Evolutionary conservation across 37 sponge, comb jelly and placozoan genomes (phyloP).

Genomic region (Geodia barretti): DNA sequence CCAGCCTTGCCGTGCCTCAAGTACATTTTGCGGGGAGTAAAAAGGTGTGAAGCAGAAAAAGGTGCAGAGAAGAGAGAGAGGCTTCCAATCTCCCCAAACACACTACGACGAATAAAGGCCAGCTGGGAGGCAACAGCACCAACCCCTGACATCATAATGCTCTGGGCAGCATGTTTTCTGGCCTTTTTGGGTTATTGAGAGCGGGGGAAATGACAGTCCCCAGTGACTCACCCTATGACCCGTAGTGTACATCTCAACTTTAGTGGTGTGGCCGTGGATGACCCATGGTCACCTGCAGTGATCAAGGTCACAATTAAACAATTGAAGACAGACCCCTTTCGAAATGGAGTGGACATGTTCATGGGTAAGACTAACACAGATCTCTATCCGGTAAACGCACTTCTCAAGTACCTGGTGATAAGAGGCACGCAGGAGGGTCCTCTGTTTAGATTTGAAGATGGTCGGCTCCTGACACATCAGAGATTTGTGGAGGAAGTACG

Average conservation of each 20-base stretch:
- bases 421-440: conserved; percentile 1
- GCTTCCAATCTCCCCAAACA: conserved; percentile 3
- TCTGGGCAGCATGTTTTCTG: conserved; percentile 31
- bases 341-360: conserved; percentile 8
- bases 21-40: conserved; percentile 12
- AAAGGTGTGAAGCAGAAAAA: conserved; percentile 15
- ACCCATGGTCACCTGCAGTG: background rate
- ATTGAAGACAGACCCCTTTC: conserved; percentile 41
- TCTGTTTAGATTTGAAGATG: conserved; percentile 28
- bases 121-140: conserved; percentile 2
- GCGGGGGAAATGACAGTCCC: conserved; percentile 13
- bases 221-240: conserved; percentile 5
- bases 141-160: conserved; percentile 6
- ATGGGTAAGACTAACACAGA: conserved; percentile 5
- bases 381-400: conserved; percentile 20
- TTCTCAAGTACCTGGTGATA: conserved; percentile 13
- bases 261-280: conserved; percentile 16
- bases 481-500: conserved; percentile 18
- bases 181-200: conserved; percentile 19
- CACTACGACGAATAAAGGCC: background rate
- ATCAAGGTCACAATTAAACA: conserved; percentile 21
- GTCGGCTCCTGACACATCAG: conserved; percentile 16
- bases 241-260: conserved; percentile 4
- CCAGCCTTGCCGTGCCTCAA: background rate
- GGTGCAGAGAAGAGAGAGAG: background rate